Conservation (phyloP, 2,797 vertebrate species). For the Smutsia temminckii region DNA sequence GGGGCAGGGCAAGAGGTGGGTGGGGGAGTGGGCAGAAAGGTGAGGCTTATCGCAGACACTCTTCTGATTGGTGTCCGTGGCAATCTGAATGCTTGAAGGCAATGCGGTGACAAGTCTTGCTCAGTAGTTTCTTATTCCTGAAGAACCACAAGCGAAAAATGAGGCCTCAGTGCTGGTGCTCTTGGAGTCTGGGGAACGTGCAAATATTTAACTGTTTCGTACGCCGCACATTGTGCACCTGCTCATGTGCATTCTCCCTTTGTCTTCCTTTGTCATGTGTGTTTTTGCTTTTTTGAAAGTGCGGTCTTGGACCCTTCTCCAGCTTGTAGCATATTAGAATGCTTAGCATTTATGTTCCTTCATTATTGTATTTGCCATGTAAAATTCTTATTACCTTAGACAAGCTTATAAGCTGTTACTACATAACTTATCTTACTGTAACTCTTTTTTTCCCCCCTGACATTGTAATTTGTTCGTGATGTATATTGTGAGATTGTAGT, state of each 20-base stretch:
- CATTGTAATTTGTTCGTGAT: conserved; percentile 95
- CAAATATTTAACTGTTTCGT: conserved; percentile 94
- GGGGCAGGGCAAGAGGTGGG: conserved; percentile 54
- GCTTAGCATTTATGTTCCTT: conserved; percentile 89
- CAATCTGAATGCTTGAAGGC: conserved; percentile 82
- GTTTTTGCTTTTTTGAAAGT: conserved; percentile 65
- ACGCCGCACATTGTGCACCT: conserved; percentile 89
- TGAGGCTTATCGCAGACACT: conserved; percentile 70
- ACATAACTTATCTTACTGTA: conserved; percentile 96
- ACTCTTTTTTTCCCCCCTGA: conserved; percentile 89
- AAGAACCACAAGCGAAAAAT: conserved; percentile 86
- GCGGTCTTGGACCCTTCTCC: conserved; percentile 82
- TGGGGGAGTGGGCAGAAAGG: conserved; percentile 46
- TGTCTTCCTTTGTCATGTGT: conserved; percentile 85
- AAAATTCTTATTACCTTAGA: conserved; percentile 91
- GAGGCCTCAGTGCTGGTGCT: conserved; percentile 87
- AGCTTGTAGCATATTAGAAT: conserved; percentile 90
- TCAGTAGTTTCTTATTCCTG: conserved; percentile 87
- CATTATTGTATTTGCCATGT: conserved; percentile 91
- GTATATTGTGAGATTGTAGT: conserved; percentile 99
- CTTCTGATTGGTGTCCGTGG: conserved; percentile 80
- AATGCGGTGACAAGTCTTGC: conserved; percentile 83
- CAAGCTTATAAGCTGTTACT: conserved; percentile 94
- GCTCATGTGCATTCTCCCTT: conserved; percentile 87
- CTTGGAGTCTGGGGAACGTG: conserved; percentile 92